Base-by-base conservation (phyloP, 2,797 vertebrate species). In the Dermochelys coriacea region DNA sequence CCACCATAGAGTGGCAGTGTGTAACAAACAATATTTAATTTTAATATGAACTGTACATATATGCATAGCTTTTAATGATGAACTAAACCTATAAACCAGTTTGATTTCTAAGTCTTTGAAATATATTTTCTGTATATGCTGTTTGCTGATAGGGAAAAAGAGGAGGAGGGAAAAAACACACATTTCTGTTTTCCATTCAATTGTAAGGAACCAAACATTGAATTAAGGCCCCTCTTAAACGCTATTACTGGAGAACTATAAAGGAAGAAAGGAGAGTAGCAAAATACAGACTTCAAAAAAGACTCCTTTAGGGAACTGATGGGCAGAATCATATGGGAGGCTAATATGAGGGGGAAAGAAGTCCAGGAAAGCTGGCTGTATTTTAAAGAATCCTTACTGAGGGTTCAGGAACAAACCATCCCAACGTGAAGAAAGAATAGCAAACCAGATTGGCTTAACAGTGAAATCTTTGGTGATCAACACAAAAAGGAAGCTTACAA, bases 1-100 rank as follows among this genome's bases (percentile, higher is more conserved):
- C 27, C 15, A 64, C 0, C 0, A 15, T 47, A 64, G 1, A 57
- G 23, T 29, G 81, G 78, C 45, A 16, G 54, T 5, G 19, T 10
- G 31, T 7, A 91, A 12, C 25, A 82, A 86, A 18, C n/a, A 85
- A 83, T 57, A 21, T 71, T 25, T 41, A 41, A 71, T 16, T 37
- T 71, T 71, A 71, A 85, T 3, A 2, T 80, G 57, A 92, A 88
- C n/a, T 51, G 61, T 18, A 64, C 4, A 54, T 3, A 77, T 19
- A 19, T 21, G 34, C 16, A 37, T 37, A 16, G n/a, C 1, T 93
- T 91, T 90, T 78, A 75, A 92, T 4, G 21, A 11, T 89, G 89
- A 82, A 50, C 12, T 34, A 57, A 84, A n/a, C 23, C 12, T 37
- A 71, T 37, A 71, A 71, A 37, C 18, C n/a, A 71, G n/a, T 37